Evolutionary conservation across 2,797 vertebrate species (phyloP).

Genomic region (Siniperca undulata): DNA sequence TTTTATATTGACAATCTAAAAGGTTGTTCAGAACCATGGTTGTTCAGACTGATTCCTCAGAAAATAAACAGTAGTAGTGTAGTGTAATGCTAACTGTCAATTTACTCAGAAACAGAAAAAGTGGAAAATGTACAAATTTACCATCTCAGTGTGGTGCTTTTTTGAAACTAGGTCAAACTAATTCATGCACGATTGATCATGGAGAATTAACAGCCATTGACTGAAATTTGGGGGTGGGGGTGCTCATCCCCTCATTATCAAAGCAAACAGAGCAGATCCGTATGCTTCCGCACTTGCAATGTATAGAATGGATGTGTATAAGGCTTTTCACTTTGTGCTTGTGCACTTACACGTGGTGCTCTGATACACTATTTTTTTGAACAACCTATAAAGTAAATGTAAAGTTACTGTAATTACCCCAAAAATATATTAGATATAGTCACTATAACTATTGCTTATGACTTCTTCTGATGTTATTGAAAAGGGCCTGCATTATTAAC

Average conservation of each 20-base stretch:
- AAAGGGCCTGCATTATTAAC: not conserved
- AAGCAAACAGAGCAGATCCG: slow-evolving; percentile 65
- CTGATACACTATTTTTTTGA: not conserved
- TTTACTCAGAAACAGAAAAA: slow-evolving; percentile 40
- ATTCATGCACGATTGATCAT: slow-evolving; percentile 76
- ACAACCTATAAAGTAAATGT: not conserved
- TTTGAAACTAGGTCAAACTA: slow-evolving; percentile 80
- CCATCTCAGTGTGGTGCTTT: slow-evolving; percentile 48
- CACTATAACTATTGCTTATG: not conserved
- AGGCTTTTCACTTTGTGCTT: slow-evolving; percentile 15
- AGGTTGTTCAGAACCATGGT: not conserved
- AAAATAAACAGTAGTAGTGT: slow-evolving; percentile 1
- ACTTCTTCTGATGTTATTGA: not conserved
- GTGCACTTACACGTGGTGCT: not conserved
- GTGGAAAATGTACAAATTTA: slow-evolving; percentile 7
- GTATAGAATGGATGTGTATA: not conserved
- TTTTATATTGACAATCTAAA: not conserved
- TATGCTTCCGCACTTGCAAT: slow-evolving; percentile 24
- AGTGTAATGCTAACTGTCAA: not conserved
- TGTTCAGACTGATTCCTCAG: not conserved
- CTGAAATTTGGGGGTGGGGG: slow-evolving; percentile 51
- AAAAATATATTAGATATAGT: not conserved
- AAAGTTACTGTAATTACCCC: not conserved
- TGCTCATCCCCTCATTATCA: slow-evolving; percentile 64
- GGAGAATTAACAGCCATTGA: slow-evolving; percentile 74